Base-by-base conservation (phyloP, 2,797 vertebrate species). In the Enteromius fasciolatus region DNA sequence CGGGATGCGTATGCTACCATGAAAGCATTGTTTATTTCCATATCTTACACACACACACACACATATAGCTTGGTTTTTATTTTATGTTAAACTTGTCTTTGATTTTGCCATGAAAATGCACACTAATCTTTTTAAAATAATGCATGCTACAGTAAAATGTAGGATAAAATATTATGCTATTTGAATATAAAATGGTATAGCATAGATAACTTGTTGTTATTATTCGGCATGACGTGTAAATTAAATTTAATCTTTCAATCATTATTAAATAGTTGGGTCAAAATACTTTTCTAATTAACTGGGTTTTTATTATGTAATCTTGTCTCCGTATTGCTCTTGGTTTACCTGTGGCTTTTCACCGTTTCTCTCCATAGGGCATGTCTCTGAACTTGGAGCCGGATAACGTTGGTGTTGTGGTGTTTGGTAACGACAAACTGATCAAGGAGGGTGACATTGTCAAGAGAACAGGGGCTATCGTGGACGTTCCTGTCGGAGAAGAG, bases 301-400 rank as follows among this genome's bases (percentile, higher is more conserved):
- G 18, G 36, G 67, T 25, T 69, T 44, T 7, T n/a, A 11, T 39
- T 20, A 39, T 44, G 41, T 1, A 4, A 20, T 50, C 25, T 2
- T 3, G 25, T 50, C 44, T 31, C 9, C 0, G 3, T 20, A 3
- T 50, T 15, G 2, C 5, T 28, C 23, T 33, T 20, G 15, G 44
- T 20, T 48, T 18, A 72, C 15, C 12, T 5, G 5, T 15, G 9
- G 33, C 36, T 25, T 12, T 70, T 25, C 11, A 67, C n/a, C 7
- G 4, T n/a, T 72, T 78, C 12, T 77, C 57, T 80, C 31, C 2
- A 5, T 72, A 99, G 98, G 98, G 98, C 10, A 99, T 98, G 98
- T 97, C 98, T 91, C 92, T 99, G 94, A 99, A 99, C 91, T 96
- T 99, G 96, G 98, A 99, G 92, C 95, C 98, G 0, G 97, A 99